Base-by-base conservation (phyloP, 2,888 invertebrate genomes). In the Corythucha ciliata region DNA sequence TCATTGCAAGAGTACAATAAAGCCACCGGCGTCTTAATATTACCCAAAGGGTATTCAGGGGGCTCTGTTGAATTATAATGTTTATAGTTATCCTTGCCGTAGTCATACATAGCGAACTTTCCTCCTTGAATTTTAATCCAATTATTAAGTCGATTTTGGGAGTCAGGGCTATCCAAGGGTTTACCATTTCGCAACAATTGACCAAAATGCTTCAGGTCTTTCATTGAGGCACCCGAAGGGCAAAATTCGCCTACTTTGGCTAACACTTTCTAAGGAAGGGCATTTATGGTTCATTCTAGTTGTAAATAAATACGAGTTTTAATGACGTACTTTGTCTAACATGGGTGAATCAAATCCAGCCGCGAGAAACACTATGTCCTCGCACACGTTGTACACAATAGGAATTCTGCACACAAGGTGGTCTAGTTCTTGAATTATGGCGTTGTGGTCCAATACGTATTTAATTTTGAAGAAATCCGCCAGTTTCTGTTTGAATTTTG, bases 221-320 rank as follows among this genome's bases (percentile, higher is more conserved):
- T 80, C 0, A 80, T 76, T 0, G 86, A 85, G 0, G 81, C 77
- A 0, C 86, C 86, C 0, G 85, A 81, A 0, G 87, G 86, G 1
- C 74, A 71, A 57, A 85, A 83, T 7, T 72, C 71, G 27, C 84
- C 63, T 53, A 88, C 78, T 1, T 80, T 68, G 0, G 83, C 82
- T 48, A 86, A 60, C 52, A 83, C 65, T 25, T 74, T 72, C 71
- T 75, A 18, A n/a, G 37, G 29, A 29, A 29, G 10, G 8, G 12
- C 8, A 29, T 12, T 12, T 10, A 12, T 10, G 12, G 12, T 10
- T 29, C 29, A 29, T 10, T 29, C 29, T 29, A 12, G 40, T 10
- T 14, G 24, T 7, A 44, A n/a, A 44, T 16, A 3, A 21, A 45
- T 3, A 8, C 5, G 10, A 29, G 29, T 14, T 14, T 37, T 12